A percentile compares a stretch with the other conserved stretches of the same genome.
These are phyloP conservation scores for Yponomeuta malinellus DNA, from an alignment of 2,888 invertebrate species.

Conservation along the genomic window DNA sequence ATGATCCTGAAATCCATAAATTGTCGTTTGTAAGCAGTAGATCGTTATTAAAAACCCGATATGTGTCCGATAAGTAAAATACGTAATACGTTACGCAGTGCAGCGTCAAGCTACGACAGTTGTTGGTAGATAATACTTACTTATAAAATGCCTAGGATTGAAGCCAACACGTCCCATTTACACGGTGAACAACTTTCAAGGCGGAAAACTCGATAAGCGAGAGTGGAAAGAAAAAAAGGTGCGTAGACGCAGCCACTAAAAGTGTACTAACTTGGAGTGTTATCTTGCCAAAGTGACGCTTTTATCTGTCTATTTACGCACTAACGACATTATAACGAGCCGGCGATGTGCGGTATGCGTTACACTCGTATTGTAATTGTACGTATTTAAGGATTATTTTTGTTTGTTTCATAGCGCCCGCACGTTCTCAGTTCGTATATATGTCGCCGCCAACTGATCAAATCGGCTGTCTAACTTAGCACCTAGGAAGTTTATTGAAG, in stretches of 20 bases:
- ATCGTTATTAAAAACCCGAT: neutral
- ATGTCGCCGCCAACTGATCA: too few relatives aligned
- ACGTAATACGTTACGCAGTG: neutral
- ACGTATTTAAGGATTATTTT: too few relatives aligned
- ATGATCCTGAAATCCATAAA: too few relatives aligned
- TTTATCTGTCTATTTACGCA: neutral
- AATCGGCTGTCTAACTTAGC: too few relatives aligned
- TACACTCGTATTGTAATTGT: too few relatives aligned
- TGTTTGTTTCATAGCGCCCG: too few relatives aligned
- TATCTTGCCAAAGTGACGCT: neutral
- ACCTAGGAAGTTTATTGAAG: too few relatives aligned
- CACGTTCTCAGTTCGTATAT: too few relatives aligned
- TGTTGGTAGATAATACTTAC: neutral
- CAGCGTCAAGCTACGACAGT: neutral
- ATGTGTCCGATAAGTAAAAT: neutral
- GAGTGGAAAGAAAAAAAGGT: conserved; percentile 43
- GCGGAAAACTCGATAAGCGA: conserved; percentile 39
- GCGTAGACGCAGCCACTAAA: neutral
- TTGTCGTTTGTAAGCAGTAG: neutral
- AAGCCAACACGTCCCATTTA: neutral
- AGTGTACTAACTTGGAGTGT: neutral
- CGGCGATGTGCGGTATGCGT: too few relatives aligned
- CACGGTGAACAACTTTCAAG: conserved; percentile 32
- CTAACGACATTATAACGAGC: too few relatives aligned
- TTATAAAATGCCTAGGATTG: neutral